phyloP scores from a whole-genome alignment of 2,888 invertebrate species.

The Mythimna impura region DNA sequence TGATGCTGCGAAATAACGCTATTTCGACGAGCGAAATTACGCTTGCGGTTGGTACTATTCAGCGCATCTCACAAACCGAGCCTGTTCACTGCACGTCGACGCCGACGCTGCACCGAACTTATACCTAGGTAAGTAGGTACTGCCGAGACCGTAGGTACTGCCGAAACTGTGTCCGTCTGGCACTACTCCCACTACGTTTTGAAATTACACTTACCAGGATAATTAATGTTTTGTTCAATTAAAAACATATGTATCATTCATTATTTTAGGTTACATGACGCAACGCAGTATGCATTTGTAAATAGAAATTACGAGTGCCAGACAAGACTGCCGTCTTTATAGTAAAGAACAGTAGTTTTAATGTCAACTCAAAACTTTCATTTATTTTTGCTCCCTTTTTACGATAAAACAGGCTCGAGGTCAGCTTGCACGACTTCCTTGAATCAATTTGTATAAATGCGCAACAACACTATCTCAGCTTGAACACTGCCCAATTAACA shows the following conservation, averaged over 20 bases:
- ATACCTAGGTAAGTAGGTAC: slow-evolving; percentile 22
- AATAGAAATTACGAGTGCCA: slow-evolving; percentile 43
- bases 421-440: not conserved
- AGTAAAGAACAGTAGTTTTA: slow-evolving; percentile 52
- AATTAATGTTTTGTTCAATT: slow-evolving; percentile 30
- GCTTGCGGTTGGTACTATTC: slow-evolving; percentile 59
- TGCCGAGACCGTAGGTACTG: too few species aligned
- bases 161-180: slow-evolving; percentile 40
- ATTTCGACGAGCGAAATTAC: slow-evolving; percentile 67
- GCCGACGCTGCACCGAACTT: slow-evolving; percentile 22
- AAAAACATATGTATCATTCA: too few species aligned
- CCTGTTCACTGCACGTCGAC: slow-evolving; percentile 39
- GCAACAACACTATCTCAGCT: slow-evolving; percentile 10
- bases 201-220: slow-evolving; percentile 24
- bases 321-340: slow-evolving; percentile 46
- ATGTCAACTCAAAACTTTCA: slow-evolving; percentile 46
- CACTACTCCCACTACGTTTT: slow-evolving; percentile 23
- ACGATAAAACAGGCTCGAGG: slow-evolving; percentile 13
- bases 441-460: slow-evolving; percentile 31
- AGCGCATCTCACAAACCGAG: slow-evolving; percentile 57
- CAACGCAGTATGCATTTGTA: slow-evolving; percentile 31
- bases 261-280: slow-evolving; percentile 5
- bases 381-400: slow-evolving; percentile 47
- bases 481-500: slow-evolving; percentile 14
- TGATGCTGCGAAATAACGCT: slow-evolving; percentile 72